Evolutionary conservation across 1,140 invertebrate genomes (phyloP).

Genomic region (Campoletis sonorensis): DNA sequence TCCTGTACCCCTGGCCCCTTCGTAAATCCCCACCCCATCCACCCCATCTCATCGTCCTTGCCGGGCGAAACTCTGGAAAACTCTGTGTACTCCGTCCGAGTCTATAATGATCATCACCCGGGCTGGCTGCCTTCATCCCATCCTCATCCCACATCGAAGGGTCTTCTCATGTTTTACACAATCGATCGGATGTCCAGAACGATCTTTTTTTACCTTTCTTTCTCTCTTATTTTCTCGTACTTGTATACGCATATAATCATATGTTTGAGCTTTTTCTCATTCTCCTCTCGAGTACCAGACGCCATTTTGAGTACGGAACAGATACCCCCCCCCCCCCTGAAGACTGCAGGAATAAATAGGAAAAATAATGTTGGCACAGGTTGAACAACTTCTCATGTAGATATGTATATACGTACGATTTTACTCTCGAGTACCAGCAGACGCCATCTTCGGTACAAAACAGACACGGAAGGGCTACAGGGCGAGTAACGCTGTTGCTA

Average conservation of each 20-base stretch:
- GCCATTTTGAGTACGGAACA: slow-evolving; percentile 25
- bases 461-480: not conserved
- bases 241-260: too few relatives aligned
- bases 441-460: slow-evolving; percentile 17
- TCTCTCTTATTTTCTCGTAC: not conserved
- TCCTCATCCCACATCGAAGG: not conserved
- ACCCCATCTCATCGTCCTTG: not conserved
- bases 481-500: too few relatives aligned
- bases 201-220: slow-evolving; percentile 15
- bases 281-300: slow-evolving; percentile 1
- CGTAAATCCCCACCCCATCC: not conserved
- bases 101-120: slow-evolving; percentile 24
- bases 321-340: too few relatives aligned
- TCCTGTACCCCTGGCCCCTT: slow-evolving; percentile 2
- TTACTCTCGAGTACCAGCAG: slow-evolving; percentile 4
- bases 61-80: slow-evolving; percentile 39
- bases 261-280: not conserved
- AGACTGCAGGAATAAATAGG: not conserved
- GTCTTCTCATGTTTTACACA: slow-evolving; percentile 35
- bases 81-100: not conserved
- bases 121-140: not conserved
- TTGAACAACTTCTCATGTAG: too few relatives aligned
- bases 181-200: slow-evolving; percentile 24
- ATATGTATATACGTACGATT: not conserved
- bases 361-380: too few relatives aligned